Percentiles rank a stretch among this genome's conserved stretches.
phyloP scores from a whole-genome alignment of 2,888 invertebrate genomes.

The Drosophila tanythrix region DNA sequence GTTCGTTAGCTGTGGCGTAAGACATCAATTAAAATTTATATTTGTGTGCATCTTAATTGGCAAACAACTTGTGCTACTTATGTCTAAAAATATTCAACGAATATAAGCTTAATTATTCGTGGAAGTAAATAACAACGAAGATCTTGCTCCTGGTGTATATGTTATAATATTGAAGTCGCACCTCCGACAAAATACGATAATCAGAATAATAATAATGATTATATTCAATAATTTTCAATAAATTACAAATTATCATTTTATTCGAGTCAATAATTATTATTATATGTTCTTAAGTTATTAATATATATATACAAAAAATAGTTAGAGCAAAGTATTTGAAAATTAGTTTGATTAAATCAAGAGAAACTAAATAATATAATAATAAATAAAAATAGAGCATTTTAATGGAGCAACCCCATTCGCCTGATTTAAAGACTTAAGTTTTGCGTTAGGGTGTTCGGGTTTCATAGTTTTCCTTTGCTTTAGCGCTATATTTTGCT shows the following conservation, averaged over 20 bases:
- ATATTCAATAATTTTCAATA: not conserved
- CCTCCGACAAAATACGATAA: too few relatives aligned
- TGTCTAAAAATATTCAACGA: not conserved
- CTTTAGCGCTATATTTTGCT: slow-evolving; percentile 20
- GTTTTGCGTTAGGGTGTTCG: slow-evolving; percentile 9
- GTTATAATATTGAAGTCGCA: too few relatives aligned
- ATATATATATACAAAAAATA: not conserved
- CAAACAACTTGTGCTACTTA: not conserved
- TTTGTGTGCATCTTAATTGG: not conserved
- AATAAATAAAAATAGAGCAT: not conserved
- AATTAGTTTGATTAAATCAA: not conserved
- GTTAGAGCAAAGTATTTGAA: not conserved
- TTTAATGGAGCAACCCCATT: not conserved
- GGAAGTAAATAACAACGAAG: too few relatives aligned
- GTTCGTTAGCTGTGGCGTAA: not conserved
- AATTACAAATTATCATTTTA: not conserved
- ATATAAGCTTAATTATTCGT: not conserved
- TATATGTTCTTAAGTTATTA: not conserved
- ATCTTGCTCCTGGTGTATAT: too few relatives aligned
- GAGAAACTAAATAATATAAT: too few relatives aligned
- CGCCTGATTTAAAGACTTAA: not conserved
- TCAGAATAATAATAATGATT: too few relatives aligned
- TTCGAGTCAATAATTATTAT: not conserved
- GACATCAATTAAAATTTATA: not conserved
- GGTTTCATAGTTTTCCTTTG: slow-evolving; percentile 11